Percentiles rank a stretch among this genome's conserved stretches.
These are phyloP conservation scores for Amia ocellicauda DNA, from an alignment of 2,113 vertebrate genomes.

Conservation along the genomic window DNA sequence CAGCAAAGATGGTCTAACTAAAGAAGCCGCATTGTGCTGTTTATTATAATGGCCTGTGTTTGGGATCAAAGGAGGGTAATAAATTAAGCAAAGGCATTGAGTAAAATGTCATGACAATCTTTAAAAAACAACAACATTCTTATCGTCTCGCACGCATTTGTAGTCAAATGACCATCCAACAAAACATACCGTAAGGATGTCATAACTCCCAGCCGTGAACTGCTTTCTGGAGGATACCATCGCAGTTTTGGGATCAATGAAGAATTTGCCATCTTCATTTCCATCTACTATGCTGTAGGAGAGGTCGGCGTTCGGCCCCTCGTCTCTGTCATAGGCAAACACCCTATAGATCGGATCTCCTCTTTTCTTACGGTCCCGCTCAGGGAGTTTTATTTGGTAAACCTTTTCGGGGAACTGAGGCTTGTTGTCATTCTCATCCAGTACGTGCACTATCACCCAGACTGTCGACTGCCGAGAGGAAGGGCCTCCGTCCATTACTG, in stretches of 20 bases:
- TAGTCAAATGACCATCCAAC: too few species aligned
- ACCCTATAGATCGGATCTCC: constrained; percentile 88
- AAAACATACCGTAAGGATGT: constrained; percentile 88
- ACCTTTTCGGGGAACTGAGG: constrained; percentile 91
- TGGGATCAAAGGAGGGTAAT: background rate
- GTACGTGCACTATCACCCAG: constrained; percentile 87
- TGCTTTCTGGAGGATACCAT: constrained; percentile 93
- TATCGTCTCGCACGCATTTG: too few species aligned
- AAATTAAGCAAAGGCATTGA: too few species aligned
- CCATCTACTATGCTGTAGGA: constrained; percentile 91
- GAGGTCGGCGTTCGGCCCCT: constrained; percentile 88
- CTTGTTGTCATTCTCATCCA: constrained; percentile 96
- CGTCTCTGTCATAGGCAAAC: constrained; percentile 88
- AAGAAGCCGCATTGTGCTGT: too few species aligned
- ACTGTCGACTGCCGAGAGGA: constrained; percentile 79
- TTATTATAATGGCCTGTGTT: background rate
- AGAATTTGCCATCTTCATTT: constrained; percentile 91
- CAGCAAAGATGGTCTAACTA: too few species aligned
- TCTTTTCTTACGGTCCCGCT: constrained; percentile 86
- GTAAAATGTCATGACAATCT: too few species aligned
- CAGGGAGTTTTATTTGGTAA: constrained; percentile 89
- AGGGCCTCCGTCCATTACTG: constrained; percentile 80
- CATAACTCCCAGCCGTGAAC: constrained; percentile 85
- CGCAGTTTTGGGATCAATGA: constrained; percentile 93
- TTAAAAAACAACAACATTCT: too few species aligned